Evolutionary conservation across 2,888 invertebrate species (phyloP).

Genomic region (Branchipolynoe longqiensis): DNA sequence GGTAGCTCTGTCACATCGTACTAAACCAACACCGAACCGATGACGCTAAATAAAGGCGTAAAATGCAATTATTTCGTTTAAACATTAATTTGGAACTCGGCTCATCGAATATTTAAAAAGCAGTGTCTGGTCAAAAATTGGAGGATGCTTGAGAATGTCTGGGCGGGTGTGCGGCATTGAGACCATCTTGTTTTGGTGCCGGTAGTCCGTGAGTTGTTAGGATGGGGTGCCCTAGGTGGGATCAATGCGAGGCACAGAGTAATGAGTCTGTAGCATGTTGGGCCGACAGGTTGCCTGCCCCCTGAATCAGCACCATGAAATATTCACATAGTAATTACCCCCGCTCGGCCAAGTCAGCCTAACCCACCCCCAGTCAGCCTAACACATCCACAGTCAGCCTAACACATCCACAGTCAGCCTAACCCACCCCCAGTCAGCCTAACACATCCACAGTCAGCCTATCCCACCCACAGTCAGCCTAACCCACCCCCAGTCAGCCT

Average conservation of each 20-base stretch:
- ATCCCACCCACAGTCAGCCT: neutral
- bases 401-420: neutral
- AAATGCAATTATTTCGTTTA: no score
- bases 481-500: neutral
- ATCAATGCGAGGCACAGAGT: neutral
- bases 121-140: no score
- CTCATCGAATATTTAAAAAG: no score
- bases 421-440: neutral
- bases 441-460: neutral
- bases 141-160: no score
- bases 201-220: no score
- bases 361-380: neutral
- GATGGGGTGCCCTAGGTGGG: neutral
- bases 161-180: no score
- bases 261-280: slow-evolving; percentile 17
- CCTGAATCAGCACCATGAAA: slow-evolving; percentile 41
- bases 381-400: neutral
- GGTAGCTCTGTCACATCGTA: no score
- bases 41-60: no score
- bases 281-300: no score
- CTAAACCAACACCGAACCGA: no score
- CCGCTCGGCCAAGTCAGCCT: neutral
- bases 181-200: no score
- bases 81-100: no score
- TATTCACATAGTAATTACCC: slow-evolving; percentile 35